phyloP scores from a whole-genome alignment of 2,113 vertebrate genomes.

The Phylloscopus whistleri region DNA sequence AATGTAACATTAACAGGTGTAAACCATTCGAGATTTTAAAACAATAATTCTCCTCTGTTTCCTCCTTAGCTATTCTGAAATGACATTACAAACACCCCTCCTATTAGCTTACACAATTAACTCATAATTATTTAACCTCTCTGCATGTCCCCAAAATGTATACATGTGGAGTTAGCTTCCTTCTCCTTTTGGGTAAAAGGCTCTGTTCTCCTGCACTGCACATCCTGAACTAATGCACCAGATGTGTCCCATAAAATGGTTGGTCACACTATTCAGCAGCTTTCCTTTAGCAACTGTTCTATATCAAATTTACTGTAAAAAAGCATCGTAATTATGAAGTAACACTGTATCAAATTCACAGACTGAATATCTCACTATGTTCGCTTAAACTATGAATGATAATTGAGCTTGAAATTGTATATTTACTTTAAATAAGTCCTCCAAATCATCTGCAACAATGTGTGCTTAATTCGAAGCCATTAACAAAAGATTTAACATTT shows the following conservation, averaged over 20 bases:
- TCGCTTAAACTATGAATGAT: conserved; percentile 66
- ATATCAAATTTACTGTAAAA: conserved; percentile 79
- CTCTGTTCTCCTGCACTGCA: conserved; percentile 70
- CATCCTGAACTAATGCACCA: conserved; percentile 79
- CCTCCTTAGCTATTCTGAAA: conserved; percentile 68
- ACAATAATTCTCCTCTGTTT: conserved; percentile 72
- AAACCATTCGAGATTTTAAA: conserved; percentile 73
- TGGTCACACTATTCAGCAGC: conserved; percentile 74
- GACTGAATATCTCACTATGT: conserved; percentile 51
- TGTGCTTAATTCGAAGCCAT: conserved; percentile 64
- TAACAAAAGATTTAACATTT: conserved; percentile 71
- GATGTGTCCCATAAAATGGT: conserved; percentile 79
- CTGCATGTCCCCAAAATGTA: conserved; percentile 49
- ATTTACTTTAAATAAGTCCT: conserved; percentile 77
- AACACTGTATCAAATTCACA: conserved; percentile 74
- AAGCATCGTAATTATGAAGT: conserved; percentile 74
- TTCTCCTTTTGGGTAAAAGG: conserved; percentile 62
- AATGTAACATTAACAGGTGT: conserved; percentile 81
- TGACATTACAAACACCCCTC: conserved; percentile 61
- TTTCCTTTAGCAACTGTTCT: conserved; percentile 78
- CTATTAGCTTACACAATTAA: conserved; percentile 68
- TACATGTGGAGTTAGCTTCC: conserved; percentile 69
- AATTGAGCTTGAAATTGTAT: conserved; percentile 77
- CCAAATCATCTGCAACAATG: conserved; percentile 67
- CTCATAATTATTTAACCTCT: conserved; percentile 61